Percentiles rank a stretch among this genome's conserved stretches.
These are phyloP conservation scores for Latrodectus geometricus DNA, from an alignment of 1,140 invertebrate genomes.

Conservation along the genomic window DNA sequence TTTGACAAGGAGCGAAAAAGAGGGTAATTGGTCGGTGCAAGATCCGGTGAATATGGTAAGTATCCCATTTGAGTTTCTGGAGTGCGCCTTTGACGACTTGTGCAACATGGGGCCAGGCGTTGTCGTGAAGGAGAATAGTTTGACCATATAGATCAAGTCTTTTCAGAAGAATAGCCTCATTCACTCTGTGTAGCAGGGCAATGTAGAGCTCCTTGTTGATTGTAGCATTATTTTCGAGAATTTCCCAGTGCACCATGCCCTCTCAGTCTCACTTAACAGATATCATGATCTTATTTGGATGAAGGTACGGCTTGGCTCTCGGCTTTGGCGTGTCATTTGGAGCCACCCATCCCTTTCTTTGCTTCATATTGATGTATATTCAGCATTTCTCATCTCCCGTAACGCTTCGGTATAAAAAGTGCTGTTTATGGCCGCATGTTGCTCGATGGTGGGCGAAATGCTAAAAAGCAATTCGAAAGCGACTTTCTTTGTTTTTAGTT, in stretches of 20 bases:
- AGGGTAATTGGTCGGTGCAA: too few relatives aligned
- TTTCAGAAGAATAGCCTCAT: too few relatives aligned
- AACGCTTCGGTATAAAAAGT: constrained; percentile 48
- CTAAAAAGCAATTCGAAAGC: too few relatives aligned
- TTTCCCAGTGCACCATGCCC: constrained; percentile 16
- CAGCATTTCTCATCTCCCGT: constrained; percentile 51
- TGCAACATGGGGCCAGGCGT: too few relatives aligned
- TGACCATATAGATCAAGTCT: too few relatives aligned
- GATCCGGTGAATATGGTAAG: too few relatives aligned
- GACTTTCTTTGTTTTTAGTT: too few relatives aligned
- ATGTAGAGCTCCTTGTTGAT: not conserved
- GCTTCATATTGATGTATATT: not conserved
- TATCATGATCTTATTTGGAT: not conserved
- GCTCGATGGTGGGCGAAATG: constrained; percentile 12
- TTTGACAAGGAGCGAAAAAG: too few relatives aligned
- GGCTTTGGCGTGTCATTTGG: not conserved
- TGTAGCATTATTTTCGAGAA: not conserved
- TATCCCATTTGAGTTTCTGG: too few relatives aligned
- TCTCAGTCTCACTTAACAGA: constrained; percentile 34
- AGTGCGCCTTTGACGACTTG: not conserved
- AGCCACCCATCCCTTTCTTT: constrained; percentile 27
- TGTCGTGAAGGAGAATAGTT: too few relatives aligned
- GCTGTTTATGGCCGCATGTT: constrained; percentile 17
- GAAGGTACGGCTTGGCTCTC: constrained; percentile 9
- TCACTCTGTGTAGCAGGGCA: too few relatives aligned